Evolutionary conservation across 2,113 vertebrate species (phyloP).

Genomic region (Myxocyprinus asiaticus): DNA sequence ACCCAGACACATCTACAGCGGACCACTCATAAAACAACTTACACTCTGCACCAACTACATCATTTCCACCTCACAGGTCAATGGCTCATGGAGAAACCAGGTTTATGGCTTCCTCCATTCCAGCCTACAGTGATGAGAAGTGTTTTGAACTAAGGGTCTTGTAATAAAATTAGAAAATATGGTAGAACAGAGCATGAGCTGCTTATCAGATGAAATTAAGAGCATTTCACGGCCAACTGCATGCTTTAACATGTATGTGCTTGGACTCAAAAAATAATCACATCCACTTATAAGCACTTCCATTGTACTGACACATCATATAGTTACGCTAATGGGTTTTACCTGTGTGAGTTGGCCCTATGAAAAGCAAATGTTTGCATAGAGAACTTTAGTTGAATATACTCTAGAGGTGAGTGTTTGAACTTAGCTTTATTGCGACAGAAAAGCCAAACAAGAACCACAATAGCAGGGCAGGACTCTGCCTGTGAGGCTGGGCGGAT

Average conservation of each 20-base stretch:
- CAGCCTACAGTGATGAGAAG: conserved; percentile 10
- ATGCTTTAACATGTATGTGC: neutral
- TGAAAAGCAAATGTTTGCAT: conserved; percentile 54
- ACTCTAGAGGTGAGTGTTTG: conserved; percentile 35
- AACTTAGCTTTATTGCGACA: conserved; percentile 43
- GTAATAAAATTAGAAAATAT: neutral
- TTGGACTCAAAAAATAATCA: neutral
- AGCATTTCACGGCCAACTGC: conserved; percentile 21
- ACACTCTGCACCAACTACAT: neutral
- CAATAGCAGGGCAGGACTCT: conserved; percentile 32
- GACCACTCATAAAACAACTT: neutral
- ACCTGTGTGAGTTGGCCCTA: conserved; percentile 13
- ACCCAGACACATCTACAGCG: neutral
- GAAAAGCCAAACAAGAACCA: conserved; percentile 26
- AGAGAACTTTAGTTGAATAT: conserved; percentile 31
- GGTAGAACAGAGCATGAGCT: conserved; percentile 5
- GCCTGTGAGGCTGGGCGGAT: conserved; percentile 41
- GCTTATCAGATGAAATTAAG: conserved; percentile 22
- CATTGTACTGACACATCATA: neutral
- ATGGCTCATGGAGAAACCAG: conserved; percentile 12
- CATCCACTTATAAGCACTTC: neutral
- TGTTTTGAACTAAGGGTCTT: conserved; percentile 17
- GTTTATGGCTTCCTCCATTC: conserved; percentile 26
- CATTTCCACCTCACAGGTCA: conserved; percentile 45
- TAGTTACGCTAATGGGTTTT: conserved; percentile 7